Conservation (phyloP, 2,797 vertebrate genomes). For the Pangasius larnaudii region DNA sequence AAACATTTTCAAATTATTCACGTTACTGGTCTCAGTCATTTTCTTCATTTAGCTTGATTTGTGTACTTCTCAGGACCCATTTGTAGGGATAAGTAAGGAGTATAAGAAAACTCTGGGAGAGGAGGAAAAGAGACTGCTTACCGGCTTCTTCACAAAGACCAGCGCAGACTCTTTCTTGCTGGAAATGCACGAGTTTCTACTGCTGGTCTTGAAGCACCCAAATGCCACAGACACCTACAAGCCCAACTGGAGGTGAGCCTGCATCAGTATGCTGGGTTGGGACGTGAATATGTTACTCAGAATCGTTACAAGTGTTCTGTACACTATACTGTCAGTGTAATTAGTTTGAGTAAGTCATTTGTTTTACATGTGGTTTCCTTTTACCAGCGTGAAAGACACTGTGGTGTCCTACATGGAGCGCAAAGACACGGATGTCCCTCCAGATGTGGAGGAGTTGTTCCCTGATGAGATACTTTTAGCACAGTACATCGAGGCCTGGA, state of each 20-base stretch:
- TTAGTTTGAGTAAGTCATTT: not conserved
- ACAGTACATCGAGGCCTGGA: conserved; percentile 83
- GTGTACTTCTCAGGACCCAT: conserved; percentile 82
- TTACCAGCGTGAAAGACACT: conserved; percentile 79
- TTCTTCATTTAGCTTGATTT: not conserved
- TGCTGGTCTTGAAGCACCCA: conserved; percentile 78
- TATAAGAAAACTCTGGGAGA: conserved; percentile 79
- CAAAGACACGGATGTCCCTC: conserved; percentile 73
- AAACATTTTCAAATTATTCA: not conserved
- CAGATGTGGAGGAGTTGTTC: conserved; percentile 78
- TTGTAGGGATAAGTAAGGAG: conserved; percentile 70
- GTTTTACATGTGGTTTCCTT: conserved; percentile 33
- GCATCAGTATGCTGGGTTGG: not conserved
- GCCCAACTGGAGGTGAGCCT: conserved; percentile 83
- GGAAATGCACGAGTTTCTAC: conserved; percentile 91
- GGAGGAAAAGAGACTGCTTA: conserved; percentile 72
- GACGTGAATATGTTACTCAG: not conserved
- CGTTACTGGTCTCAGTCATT: not conserved
- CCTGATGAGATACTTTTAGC: conserved; percentile 79
- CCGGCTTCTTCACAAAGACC: conserved; percentile 78
- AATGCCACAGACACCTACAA: conserved; percentile 68
- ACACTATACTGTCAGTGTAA: not conserved
- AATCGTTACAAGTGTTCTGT: not conserved
- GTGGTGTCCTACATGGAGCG: conserved; percentile 78
- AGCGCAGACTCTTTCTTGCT: conserved; percentile 83